These are phyloP conservation scores for Kobus ellipsiprymnus DNA, from an alignment of 2,113 vertebrate genomes.

Conservation along the genomic window DNA sequence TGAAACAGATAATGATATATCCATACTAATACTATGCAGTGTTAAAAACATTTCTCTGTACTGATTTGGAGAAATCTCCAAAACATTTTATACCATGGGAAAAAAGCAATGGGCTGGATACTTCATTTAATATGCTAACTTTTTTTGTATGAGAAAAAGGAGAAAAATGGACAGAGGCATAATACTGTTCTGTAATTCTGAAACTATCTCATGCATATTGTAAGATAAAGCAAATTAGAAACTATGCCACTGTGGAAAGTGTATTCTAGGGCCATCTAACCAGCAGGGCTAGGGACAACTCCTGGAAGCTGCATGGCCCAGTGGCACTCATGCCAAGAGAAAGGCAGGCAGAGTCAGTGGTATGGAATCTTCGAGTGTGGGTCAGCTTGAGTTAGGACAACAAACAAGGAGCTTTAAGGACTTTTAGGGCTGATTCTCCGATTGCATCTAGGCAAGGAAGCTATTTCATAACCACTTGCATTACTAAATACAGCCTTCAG, in stretches of 20 bases:
- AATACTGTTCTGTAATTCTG: neutral
- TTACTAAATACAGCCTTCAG: neutral
- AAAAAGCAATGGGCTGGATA: neutral
- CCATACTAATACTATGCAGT: neutral
- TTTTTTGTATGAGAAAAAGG: neutral
- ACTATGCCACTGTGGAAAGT: neutral
- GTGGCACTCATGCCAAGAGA: neutral
- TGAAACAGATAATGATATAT: neutral
- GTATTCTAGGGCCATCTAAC: neutral
- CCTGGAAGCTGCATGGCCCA: neutral
- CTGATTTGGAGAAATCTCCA: neutral
- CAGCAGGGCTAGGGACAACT: neutral
- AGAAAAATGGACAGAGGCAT: neutral
- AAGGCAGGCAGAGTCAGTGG: neutral
- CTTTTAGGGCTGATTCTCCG: neutral
- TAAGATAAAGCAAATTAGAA: neutral
- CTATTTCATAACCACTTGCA: neutral
- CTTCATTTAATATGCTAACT: neutral
- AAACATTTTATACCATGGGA: neutral
- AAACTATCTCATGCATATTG: neutral
- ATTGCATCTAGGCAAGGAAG: too few species aligned
- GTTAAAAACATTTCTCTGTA: neutral
- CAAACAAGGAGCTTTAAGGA: neutral
- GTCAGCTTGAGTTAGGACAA: neutral
- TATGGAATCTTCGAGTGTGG: neutral